These are phyloP conservation scores for Trachurus trachurus DNA, from an alignment of 2,797 vertebrate species.

Conservation along the genomic window DNA sequence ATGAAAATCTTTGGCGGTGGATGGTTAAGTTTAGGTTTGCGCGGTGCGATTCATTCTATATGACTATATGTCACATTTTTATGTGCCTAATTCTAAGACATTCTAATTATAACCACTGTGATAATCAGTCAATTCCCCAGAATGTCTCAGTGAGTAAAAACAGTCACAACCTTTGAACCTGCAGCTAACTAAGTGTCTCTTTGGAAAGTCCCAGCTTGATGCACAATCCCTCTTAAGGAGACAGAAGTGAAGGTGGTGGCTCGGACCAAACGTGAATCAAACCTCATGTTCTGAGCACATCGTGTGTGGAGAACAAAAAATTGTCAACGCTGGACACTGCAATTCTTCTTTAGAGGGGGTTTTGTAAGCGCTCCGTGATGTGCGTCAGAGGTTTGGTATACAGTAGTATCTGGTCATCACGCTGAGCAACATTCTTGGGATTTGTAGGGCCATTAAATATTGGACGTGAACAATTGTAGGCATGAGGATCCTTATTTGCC, in stretches of 20 bases:
- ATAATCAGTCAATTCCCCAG: neutral
- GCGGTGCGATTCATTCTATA: neutral
- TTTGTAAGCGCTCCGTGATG: slow-evolving; percentile 12
- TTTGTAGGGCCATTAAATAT: slow-evolving; percentile 1
- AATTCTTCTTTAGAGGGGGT: slow-evolving; percentile 7
- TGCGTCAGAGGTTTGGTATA: slow-evolving; percentile 33
- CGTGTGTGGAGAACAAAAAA: slow-evolving; percentile 18
- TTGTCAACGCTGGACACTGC: slow-evolving; percentile 37
- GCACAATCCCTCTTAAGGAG: slow-evolving; percentile 32
- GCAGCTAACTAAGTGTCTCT: neutral
- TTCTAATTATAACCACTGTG: neutral
- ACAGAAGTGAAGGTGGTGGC: neutral
- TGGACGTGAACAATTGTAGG: neutral
- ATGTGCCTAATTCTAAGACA: neutral
- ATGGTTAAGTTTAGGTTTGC: neutral
- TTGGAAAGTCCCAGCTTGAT: neutral
- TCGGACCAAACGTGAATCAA: slow-evolving; percentile 26
- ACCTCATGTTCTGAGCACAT: slow-evolving; percentile 10
- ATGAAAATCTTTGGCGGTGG: slow-evolving; percentile 30
- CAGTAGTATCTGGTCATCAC: slow-evolving; percentile 20
- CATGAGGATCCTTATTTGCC: slow-evolving; percentile 1
- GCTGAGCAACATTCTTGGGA: slow-evolving; percentile 10
- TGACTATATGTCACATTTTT: neutral
- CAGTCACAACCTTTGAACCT: neutral
- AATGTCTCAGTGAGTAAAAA: neutral